phyloP scores from a whole-genome alignment of 2,113 vertebrate genomes.

The Ailurus styani region DNA sequence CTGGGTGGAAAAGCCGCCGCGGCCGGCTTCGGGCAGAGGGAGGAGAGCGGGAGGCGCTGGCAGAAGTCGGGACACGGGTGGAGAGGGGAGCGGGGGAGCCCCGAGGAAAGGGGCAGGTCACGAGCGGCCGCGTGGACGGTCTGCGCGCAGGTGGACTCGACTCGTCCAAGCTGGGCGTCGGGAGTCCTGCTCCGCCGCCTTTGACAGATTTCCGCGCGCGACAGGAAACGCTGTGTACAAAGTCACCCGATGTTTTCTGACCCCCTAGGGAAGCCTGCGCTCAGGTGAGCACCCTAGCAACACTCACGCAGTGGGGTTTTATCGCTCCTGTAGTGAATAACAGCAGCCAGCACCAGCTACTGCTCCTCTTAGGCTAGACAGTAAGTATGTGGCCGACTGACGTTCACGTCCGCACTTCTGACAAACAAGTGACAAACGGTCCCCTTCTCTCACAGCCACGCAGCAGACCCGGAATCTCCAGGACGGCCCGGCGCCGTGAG shows the following conservation, averaged over 20 bases:
- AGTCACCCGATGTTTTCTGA: neutral
- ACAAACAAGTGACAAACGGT: neutral
- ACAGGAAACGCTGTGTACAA: neutral
- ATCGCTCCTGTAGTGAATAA: neutral
- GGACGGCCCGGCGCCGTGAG: too few species aligned
- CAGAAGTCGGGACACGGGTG: too few species aligned
- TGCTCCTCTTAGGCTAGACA: neutral
- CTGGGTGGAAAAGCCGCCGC: neutral
- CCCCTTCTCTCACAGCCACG: neutral
- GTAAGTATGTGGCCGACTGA: neutral
- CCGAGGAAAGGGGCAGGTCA: neutral
- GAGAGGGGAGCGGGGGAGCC: neutral
- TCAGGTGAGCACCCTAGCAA: too few species aligned
- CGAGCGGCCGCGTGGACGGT: accelerated
- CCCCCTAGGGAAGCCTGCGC: neutral
- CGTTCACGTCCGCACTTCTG: neutral
- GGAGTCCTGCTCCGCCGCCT: neutral
- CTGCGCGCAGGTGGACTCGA: neutral
- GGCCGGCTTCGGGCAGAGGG: neutral
- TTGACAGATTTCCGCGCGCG: neutral
- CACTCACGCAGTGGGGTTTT: neutral
- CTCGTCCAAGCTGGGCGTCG: too few species aligned
- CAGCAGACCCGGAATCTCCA: too few species aligned
- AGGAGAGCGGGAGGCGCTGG: neutral
- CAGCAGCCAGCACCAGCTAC: neutral